phyloP scores from a whole-genome alignment of 2,797 vertebrate genomes.

The Cichlasoma orientale region DNA sequence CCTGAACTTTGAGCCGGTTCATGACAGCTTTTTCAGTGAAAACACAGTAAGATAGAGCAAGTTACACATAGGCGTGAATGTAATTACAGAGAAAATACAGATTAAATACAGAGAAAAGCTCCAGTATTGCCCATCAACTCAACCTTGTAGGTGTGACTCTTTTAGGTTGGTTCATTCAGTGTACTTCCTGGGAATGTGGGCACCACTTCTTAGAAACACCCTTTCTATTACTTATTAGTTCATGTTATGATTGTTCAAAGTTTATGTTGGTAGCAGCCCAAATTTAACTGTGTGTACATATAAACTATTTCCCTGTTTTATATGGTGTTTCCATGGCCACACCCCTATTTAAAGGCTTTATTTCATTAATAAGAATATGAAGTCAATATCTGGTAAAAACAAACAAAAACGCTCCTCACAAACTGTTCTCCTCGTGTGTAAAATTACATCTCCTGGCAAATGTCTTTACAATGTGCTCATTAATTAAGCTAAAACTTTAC shows the following conservation, averaged over 20 bases:
- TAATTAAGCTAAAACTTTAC: not conserved
- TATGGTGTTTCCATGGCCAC: not conserved
- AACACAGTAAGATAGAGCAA: not conserved
- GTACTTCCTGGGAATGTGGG: not conserved
- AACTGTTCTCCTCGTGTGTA: not conserved
- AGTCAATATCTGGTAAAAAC: not conserved
- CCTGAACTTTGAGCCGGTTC: not conserved
- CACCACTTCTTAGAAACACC: not conserved
- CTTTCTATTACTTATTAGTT: conserved; percentile 3
- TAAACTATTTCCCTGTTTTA: not conserved
- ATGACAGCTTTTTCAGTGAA: too few species aligned
- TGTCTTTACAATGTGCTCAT: not conserved
- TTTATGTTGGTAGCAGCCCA: not conserved
- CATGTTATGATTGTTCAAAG: not conserved
- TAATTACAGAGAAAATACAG: not conserved
- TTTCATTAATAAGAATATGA: not conserved
- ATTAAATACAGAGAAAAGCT: not conserved
- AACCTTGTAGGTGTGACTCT: not conserved
- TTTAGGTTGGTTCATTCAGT: not conserved
- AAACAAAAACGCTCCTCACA: not conserved
- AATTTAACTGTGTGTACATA: not conserved
- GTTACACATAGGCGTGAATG: not conserved
- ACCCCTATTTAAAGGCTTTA: not conserved
- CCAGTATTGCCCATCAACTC: not conserved
- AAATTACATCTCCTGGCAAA: not conserved